These are phyloP conservation scores for Hypomecis atomaria DNA, from an alignment of 2,888 invertebrate species.

Conservation along the genomic window DNA sequence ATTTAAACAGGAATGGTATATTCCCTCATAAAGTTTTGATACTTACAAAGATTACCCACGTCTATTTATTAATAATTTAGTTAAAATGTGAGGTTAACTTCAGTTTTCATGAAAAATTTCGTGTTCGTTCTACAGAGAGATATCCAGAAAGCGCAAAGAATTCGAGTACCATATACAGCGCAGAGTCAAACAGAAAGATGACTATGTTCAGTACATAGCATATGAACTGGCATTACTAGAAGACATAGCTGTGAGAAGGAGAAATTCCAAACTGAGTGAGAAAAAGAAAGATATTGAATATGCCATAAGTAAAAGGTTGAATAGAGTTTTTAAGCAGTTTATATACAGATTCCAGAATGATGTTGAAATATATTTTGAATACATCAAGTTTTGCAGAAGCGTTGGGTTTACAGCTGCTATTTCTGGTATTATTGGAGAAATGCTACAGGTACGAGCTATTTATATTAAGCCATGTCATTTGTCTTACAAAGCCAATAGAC, in stretches of 20 bases:
- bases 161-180: conserved; percentile 90
- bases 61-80: too few relatives aligned
- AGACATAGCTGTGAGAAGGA: conserved; percentile 86
- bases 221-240: conserved; percentile 89
- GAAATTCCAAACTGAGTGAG: conserved; percentile 81
- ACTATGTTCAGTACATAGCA: conserved; percentile 88
- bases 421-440: conserved; percentile 84
- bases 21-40: too few relatives aligned
- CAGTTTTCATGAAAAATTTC: neutral
- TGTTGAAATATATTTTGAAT: conserved; percentile 89
- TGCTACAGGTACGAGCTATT: conserved; percentile 80
- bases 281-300: conserved; percentile 88
- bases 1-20: too few relatives aligned
- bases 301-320: conserved; percentile 88
- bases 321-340: conserved; percentile 89
- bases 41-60: too few relatives aligned
- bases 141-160: conserved; percentile 88
- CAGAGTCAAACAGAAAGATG: conserved; percentile 87
- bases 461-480: too few relatives aligned
- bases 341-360: conserved; percentile 89
- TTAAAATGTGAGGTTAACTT: conserved; percentile 9
- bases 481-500: too few relatives aligned
- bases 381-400: conserved; percentile 91
- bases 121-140: conserved; percentile 76
- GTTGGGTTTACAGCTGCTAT: conserved; percentile 84